These are phyloP conservation scores for Sialis lutaria DNA, from an alignment of 2,888 invertebrate species.

Conservation along the genomic window DNA sequence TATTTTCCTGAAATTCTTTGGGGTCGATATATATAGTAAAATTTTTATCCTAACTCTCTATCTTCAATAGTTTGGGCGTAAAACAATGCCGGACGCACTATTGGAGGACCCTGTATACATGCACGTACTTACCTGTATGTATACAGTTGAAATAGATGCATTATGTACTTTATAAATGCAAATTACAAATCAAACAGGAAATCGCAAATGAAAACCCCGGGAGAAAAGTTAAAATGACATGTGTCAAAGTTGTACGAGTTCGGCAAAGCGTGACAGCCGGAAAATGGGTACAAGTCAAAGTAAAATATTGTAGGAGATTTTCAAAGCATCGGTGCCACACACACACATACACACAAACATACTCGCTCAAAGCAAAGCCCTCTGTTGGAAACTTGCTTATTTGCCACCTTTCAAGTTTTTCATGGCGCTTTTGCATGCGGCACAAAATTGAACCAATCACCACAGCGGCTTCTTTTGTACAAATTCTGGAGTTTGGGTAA, in stretches of 20 bases:
- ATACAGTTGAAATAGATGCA: neutral
- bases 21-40: no score
- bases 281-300: constrained; percentile 21
- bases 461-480: neutral
- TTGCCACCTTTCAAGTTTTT: constrained; percentile 21
- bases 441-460: neutral
- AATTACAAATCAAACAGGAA: constrained; percentile 3
- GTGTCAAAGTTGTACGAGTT: constrained; percentile 16
- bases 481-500: neutral
- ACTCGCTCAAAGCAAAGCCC: neutral
- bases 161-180: neutral
- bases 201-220: constrained; percentile 4
- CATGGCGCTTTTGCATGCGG: constrained; percentile 10
- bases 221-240: constrained; percentile 15
- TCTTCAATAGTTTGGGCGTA: no score
- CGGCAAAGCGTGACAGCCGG: constrained; percentile 17
- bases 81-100: no score
- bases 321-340: constrained; percentile 19
- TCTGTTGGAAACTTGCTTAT: constrained; percentile 25
- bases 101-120: no score
- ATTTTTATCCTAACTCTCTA: no score
- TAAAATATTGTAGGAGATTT: constrained; percentile 20
- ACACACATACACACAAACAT: neutral
- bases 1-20: no score
- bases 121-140: neutral